phyloP scores from a whole-genome alignment of 2,797 vertebrate genomes.

The Centroberyx gerrardi region DNA sequence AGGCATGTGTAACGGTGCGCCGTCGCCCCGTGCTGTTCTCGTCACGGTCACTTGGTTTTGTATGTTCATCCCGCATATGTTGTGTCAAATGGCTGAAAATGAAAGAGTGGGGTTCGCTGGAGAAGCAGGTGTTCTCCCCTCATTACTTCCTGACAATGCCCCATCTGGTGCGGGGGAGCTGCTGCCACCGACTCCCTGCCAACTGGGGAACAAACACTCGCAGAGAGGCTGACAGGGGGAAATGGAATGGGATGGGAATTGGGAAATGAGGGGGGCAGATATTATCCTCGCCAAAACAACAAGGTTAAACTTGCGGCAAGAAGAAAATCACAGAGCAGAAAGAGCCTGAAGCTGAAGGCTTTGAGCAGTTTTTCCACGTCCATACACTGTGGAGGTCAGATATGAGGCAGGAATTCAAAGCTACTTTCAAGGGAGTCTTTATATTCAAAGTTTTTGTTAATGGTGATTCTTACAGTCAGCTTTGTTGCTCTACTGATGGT shows the following conservation, averaged over 20 bases:
- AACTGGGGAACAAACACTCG: constrained; percentile 76
- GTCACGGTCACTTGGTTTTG: constrained; percentile 77
- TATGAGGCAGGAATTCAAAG: constrained; percentile 53
- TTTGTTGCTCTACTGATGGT: constrained; percentile 55
- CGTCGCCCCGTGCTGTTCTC: constrained; percentile 61
- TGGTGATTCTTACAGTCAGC: constrained; percentile 46
- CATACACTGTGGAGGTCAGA: constrained; percentile 37
- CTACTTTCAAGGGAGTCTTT: constrained; percentile 39
- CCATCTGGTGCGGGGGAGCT: constrained; percentile 78
- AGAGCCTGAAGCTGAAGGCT: constrained; percentile 36
- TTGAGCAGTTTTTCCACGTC: constrained; percentile 37
- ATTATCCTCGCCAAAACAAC: constrained; percentile 53
- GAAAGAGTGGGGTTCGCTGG: constrained; percentile 67
- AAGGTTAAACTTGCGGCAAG: constrained; percentile 42
- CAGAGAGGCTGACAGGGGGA: constrained; percentile 63
- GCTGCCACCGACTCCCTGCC: constrained; percentile 75
- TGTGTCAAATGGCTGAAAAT: constrained; percentile 73
- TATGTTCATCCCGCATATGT: constrained; percentile 71
- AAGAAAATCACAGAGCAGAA: constrained; percentile 13
- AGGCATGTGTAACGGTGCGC: constrained; percentile 41
- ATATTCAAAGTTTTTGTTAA: constrained; percentile 36
- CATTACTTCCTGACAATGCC: constrained; percentile 82
- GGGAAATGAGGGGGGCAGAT: constrained; percentile 47
- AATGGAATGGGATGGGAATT: constrained; percentile 54
- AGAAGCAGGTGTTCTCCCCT: constrained; percentile 83